Evolutionary conservation across 2,888 invertebrate species (phyloP).

Genomic region (Tipula vernalis): DNA sequence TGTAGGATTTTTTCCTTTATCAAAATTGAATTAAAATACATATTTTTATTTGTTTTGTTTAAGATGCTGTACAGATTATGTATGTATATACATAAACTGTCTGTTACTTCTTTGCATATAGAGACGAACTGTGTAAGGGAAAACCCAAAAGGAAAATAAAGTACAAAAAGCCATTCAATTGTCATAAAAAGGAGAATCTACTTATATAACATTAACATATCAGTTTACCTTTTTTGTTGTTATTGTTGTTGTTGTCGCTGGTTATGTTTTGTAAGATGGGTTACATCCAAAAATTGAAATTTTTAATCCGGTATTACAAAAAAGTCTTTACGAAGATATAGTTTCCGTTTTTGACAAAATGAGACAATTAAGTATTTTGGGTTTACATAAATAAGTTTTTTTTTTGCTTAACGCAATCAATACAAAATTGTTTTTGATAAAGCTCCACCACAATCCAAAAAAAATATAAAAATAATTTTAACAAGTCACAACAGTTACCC

Average conservation of each 20-base stretch:
- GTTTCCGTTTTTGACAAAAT: neutral
- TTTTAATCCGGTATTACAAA: neutral
- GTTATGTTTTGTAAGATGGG: neutral
- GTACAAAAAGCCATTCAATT: neutral
- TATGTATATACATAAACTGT: neutral
- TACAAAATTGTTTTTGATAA: neutral
- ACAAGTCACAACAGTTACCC: neutral
- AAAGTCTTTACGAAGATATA: neutral
- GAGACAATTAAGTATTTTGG: neutral
- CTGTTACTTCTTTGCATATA: neutral
- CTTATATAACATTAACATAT: neutral
- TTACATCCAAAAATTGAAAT: neutral
- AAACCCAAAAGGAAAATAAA: neutral
- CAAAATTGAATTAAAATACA: conserved; percentile 4
- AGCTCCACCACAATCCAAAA: neutral
- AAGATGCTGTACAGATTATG: neutral
- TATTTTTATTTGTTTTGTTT: neutral
- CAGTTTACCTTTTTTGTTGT: neutral
- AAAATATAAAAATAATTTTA: neutral
- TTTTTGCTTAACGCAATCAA: neutral
- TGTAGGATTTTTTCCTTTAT: neutral
- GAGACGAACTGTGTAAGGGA: neutral
- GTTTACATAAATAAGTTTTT: neutral
- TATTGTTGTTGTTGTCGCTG: neutral
- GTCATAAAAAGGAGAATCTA: neutral